phyloP scores from a whole-genome alignment of 2,888 invertebrate species.

The Sesamia inferens region DNA sequence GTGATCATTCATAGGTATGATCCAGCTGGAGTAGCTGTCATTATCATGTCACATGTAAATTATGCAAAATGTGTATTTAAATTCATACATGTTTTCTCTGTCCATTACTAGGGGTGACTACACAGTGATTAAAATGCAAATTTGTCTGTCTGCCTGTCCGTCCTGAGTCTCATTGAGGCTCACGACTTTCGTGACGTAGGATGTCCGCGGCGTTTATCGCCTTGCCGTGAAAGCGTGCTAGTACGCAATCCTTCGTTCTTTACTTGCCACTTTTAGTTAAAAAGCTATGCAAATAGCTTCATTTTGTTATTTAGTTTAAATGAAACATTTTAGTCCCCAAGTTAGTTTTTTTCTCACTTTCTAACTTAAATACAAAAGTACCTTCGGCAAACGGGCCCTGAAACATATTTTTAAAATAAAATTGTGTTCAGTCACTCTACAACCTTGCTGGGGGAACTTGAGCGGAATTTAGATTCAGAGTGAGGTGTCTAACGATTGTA shows the following conservation, averaged over 20 bases:
- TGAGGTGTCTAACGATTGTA: conserved; percentile 38
- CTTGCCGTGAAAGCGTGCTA: conserved; percentile 48
- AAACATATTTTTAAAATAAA: conserved; percentile 40
- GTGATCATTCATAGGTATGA: neutral
- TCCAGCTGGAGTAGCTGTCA: neutral
- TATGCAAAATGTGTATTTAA: conserved; percentile 66
- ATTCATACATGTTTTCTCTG: conserved; percentile 66
- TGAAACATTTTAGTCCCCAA: conserved; percentile 20
- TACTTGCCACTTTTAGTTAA: conserved; percentile 52
- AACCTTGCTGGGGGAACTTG: conserved; percentile 23
- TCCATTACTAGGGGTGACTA: conserved; percentile 60
- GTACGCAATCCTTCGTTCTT: conserved; percentile 52
- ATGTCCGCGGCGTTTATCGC: conserved; percentile 53
- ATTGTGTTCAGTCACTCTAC: conserved; percentile 35
- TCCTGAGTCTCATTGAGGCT: conserved; percentile 25
- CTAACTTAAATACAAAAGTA: conserved; percentile 11
- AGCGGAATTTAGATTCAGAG: conserved; percentile 45
- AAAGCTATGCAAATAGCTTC: conserved; percentile 55
- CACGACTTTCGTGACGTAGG: conserved; percentile 54
- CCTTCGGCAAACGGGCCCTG: conserved; percentile 8
- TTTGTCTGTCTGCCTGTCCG: conserved; percentile 55
- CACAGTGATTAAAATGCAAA: conserved; percentile 70
- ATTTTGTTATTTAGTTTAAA: conserved; percentile 41
- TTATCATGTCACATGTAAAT: conserved; percentile 33
- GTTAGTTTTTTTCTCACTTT: conserved; percentile 21